A percentile compares a stretch with the other conserved stretches of the same genome.
These are phyloP conservation scores for Tricholaema leucomelas DNA, from an alignment of 2,113 vertebrate species.

Conservation along the genomic window DNA sequence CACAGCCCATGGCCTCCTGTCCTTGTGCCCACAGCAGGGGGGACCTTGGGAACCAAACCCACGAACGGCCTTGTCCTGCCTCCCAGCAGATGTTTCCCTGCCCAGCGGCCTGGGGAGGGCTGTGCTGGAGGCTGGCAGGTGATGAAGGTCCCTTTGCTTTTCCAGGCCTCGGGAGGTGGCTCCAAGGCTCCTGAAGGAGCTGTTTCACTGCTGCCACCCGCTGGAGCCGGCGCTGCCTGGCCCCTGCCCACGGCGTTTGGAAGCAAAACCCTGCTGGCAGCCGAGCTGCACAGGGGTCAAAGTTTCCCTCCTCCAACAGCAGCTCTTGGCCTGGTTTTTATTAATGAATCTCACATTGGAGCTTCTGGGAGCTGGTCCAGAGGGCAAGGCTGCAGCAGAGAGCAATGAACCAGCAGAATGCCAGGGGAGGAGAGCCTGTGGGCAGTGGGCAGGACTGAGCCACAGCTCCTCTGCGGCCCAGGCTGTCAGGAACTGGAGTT, in stretches of 20 bases:
- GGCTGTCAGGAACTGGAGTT: not conserved
- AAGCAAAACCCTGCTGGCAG: not conserved
- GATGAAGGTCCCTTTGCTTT: not conserved
- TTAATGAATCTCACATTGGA: not conserved
- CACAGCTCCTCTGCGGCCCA: not conserved
- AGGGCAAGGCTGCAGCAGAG: not conserved
- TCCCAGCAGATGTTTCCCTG: not conserved
- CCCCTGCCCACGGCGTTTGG: rapidly evolving
- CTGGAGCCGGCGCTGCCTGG: not conserved
- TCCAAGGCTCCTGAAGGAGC: not conserved
- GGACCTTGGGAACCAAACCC: rapidly evolving
- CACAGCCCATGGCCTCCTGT: rapidly evolving
- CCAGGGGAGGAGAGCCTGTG: not conserved
- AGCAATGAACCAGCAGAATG: not conserved
- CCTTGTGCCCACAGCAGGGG: rapidly evolving
- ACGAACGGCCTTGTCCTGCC: not conserved
- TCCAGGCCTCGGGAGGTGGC: rapidly evolving
- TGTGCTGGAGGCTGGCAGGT: not conserved
- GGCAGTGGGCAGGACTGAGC: not conserved
- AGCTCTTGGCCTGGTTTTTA: not conserved
- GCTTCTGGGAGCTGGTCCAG: not conserved
- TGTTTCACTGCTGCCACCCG: slow-evolving; percentile 7
- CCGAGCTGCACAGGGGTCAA: not conserved
- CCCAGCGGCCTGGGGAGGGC: rapidly evolving
- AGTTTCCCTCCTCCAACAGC: not conserved